Evolutionary conservation across 2,888 invertebrate genomes (phyloP).

Genomic region (Lepidocyrtinus sp.): DNA sequence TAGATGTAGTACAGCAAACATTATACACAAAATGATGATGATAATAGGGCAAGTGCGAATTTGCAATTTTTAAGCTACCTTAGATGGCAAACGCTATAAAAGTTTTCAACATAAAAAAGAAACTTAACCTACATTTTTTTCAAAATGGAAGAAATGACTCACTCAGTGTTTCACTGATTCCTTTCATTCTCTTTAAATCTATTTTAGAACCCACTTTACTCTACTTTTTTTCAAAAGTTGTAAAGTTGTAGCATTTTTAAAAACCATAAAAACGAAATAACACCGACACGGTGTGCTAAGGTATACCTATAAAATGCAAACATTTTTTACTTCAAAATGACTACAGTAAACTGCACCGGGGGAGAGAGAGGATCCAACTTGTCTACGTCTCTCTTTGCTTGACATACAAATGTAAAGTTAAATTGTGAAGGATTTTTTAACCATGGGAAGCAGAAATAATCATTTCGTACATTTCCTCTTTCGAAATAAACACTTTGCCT

Average conservation of each 20-base stretch:
- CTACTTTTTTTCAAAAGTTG: neutral
- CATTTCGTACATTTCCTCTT: neutral
- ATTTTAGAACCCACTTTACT: conserved; percentile 3
- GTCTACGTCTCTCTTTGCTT: neutral
- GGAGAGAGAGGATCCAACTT: neutral
- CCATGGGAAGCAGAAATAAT: conserved; percentile 2
- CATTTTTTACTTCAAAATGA: neutral
- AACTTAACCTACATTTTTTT: conserved; percentile 32
- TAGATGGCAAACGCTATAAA: conserved; percentile 3
- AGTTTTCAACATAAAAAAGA: conserved; percentile 12
- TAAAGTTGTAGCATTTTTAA: conserved; percentile 13
- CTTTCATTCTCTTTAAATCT: neutral
- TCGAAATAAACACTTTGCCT: neutral
- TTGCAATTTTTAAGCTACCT: conserved; percentile 25
- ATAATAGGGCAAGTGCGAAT: conserved; percentile 53
- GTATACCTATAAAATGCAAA: neutral
- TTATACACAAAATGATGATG: too few relatives aligned
- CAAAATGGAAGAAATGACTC: conserved; percentile 15
- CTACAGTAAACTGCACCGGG: neutral
- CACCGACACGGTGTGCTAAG: neutral
- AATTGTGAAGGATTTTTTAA: neutral
- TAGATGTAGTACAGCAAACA: too few relatives aligned
- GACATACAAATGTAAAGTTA: neutral
- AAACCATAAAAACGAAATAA: conserved; percentile 2
- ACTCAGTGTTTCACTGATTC: neutral